Evolutionary conservation across 1,140 invertebrate genomes (phyloP).

Genomic region (Papilio xuthus): DNA sequence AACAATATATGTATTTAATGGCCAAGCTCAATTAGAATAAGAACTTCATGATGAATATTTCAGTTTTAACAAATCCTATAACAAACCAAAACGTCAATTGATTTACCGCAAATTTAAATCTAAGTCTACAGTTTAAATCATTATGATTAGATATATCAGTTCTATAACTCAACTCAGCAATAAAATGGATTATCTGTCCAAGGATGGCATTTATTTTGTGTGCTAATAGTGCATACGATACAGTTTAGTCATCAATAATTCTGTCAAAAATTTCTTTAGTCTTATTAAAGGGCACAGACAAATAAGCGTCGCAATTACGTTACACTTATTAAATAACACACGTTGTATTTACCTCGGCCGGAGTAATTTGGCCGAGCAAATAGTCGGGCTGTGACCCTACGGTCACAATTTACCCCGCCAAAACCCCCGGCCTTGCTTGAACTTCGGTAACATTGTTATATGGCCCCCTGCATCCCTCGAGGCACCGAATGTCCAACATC

Average conservation of each 20-base stretch:
- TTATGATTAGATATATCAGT: slow-evolving; percentile 54
- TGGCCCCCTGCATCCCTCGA: slow-evolving; percentile 63
- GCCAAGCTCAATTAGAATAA: neutral
- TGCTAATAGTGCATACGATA: slow-evolving; percentile 60
- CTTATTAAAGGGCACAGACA: slow-evolving; percentile 35
- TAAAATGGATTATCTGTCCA: slow-evolving; percentile 64
- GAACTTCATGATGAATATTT: neutral
- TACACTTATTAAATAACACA: slow-evolving; percentile 63
- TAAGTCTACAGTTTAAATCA: slow-evolving; percentile 72
- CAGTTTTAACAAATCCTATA: neutral
- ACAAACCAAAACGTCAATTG: slow-evolving; percentile 56
- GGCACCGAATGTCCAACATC: slow-evolving; percentile 68
- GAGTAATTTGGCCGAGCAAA: slow-evolving; percentile 66
- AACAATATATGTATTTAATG: no score
- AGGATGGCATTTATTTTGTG: slow-evolving; percentile 61
- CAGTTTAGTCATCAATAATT: slow-evolving; percentile 61
- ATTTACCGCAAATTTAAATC: slow-evolving; percentile 43
- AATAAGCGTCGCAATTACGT: slow-evolving; percentile 49
- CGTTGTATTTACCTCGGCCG: slow-evolving; percentile 63
- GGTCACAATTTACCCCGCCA: slow-evolving; percentile 68
- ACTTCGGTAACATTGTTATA: slow-evolving; percentile 74
- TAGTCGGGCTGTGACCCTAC: slow-evolving; percentile 66
- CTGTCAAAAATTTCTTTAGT: slow-evolving; percentile 33
- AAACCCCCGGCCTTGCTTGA: slow-evolving; percentile 66
- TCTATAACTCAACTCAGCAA: slow-evolving; percentile 68